Evolutionary conservation across 2,888 invertebrate genomes (phyloP).

Genomic region (Acanthosepion pharaonis): DNA sequence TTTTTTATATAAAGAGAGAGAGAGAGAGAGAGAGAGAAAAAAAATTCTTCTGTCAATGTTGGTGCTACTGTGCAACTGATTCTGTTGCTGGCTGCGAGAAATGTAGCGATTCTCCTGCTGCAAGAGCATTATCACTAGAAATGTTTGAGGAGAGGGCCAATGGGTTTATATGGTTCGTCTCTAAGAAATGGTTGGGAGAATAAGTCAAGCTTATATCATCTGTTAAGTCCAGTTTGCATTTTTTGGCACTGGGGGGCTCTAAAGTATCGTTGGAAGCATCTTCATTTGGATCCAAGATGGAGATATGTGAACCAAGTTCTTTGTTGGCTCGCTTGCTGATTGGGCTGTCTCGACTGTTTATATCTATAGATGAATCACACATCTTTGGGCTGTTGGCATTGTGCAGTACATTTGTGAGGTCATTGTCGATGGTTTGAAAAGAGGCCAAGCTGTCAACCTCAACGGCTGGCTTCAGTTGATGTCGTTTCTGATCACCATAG

Average conservation of each 20-base stretch:
- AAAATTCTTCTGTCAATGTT: not conserved
- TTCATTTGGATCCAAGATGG: slow-evolving; percentile 6
- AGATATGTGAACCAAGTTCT: slow-evolving; percentile 51
- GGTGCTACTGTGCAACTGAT: slow-evolving; percentile 45
- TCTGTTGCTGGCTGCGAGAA: slow-evolving; percentile 41
- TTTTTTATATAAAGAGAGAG: not conserved
- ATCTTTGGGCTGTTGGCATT: slow-evolving; percentile 38
- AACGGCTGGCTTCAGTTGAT: slow-evolving; percentile 62
- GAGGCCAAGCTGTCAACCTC: slow-evolving; percentile 55
- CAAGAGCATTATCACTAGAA: slow-evolving; percentile 22
- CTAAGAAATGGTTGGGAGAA: slow-evolving; percentile 38
- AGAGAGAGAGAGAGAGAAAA: not conserved
- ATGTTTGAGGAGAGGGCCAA: slow-evolving; percentile 45
- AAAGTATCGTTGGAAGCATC: slow-evolving; percentile 38
- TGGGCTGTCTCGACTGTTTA: slow-evolving; percentile 78
- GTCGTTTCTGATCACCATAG: slow-evolving; percentile 76
- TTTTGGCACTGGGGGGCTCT: slow-evolving; percentile 46
- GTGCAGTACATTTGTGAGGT: not conserved
- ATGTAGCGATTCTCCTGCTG: slow-evolving; percentile 38
- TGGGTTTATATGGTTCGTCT: slow-evolving; percentile 39
- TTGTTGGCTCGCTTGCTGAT: slow-evolving; percentile 79
- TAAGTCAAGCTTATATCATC: slow-evolving; percentile 2
- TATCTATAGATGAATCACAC: not conserved
- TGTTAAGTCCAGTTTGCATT: slow-evolving; percentile 46
- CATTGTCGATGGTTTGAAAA: slow-evolving; percentile 23